phyloP scores from a whole-genome alignment of 2,797 vertebrate genomes.

The Meda fulgida region DNA sequence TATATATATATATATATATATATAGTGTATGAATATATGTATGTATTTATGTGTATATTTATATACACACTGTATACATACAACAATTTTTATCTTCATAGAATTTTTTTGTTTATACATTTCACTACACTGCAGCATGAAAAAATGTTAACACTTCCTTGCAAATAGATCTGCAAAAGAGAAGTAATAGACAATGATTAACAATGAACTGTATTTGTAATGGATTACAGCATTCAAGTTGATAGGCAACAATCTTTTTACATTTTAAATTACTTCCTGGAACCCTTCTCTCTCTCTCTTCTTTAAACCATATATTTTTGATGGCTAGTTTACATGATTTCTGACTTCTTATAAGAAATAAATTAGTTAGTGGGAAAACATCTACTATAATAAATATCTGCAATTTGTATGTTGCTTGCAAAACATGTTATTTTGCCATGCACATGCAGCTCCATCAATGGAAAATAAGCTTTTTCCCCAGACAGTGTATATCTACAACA shows the following conservation, averaged over 20 bases:
- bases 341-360: conserved; percentile 2
- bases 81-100: too few relatives aligned
- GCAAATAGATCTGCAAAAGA: background rate
- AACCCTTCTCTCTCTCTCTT: too few relatives aligned
- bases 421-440: background rate
- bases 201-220: background rate
- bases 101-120: too few relatives aligned
- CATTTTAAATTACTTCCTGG: background rate
- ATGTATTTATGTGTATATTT: too few relatives aligned
- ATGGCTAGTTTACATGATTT: background rate
- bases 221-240: conserved; percentile 2
- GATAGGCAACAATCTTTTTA: background rate
- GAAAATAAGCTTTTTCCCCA: background rate
- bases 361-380: background rate
- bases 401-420: background rate
- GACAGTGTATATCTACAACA: background rate
- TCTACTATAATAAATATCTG: background rate
- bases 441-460: background rate
- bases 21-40: too few relatives aligned
- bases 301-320: background rate
- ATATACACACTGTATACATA: too few relatives aligned
- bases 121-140: too few relatives aligned
- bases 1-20: too few relatives aligned
- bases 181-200: background rate
- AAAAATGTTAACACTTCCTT: background rate